Evolutionary conservation across 2,797 vertebrate species (phyloP).

Genomic region (Leptatherina wallacei): DNA sequence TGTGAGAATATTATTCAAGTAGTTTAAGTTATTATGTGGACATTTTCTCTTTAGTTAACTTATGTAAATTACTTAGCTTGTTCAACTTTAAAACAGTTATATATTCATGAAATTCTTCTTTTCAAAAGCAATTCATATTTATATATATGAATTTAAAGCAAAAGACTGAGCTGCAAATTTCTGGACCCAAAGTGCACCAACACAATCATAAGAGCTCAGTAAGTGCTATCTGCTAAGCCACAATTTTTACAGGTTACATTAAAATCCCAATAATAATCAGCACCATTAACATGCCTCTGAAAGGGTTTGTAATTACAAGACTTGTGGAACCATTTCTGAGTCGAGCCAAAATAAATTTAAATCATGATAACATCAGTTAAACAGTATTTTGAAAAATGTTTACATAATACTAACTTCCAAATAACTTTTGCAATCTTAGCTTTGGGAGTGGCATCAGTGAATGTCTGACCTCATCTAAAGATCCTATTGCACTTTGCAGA

Average conservation of each 20-base stretch:
- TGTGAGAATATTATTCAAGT: neutral
- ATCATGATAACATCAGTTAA: no score
- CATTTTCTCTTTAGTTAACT: neutral
- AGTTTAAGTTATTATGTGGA: neutral
- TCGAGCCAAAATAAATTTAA: neutral
- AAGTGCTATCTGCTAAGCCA: neutral
- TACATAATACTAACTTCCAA: no score
- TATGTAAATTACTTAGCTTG: neutral
- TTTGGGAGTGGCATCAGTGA: no score
- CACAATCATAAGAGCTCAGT: slow-evolving; percentile 1
- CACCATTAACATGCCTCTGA: slow-evolving; percentile 19
- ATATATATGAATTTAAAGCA: neutral
- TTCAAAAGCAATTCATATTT: neutral
- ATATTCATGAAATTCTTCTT: neutral
- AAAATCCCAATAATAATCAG: slow-evolving; percentile 11
- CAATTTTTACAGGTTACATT: slow-evolving; percentile 3
- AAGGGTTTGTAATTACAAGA: slow-evolving; percentile 9
- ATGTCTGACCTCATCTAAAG: no score
- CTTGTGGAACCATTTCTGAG: slow-evolving; percentile 1
- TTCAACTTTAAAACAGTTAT: neutral
- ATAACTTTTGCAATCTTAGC: no score
- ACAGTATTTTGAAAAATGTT: no score
- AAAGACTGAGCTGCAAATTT: slow-evolving; percentile 5
- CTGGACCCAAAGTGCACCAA: neutral
- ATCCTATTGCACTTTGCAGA: no score